These are phyloP conservation scores for Procapra przewalskii DNA, from an alignment of 2,113 vertebrate species.

Conservation along the genomic window DNA sequence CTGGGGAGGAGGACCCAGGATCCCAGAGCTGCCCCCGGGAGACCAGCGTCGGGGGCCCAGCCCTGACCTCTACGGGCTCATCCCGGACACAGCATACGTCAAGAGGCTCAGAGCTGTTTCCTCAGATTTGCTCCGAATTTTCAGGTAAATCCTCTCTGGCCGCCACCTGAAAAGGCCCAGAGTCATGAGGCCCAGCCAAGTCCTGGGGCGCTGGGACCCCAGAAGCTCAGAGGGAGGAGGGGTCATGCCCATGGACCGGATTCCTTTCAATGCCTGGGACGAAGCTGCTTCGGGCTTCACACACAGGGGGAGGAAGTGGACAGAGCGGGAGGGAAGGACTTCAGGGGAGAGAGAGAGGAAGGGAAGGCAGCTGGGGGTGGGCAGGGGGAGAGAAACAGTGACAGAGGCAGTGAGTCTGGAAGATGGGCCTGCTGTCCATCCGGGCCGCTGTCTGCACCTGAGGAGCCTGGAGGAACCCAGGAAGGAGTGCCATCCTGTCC, in stretches of 20 bases:
- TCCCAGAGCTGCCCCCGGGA: background rate
- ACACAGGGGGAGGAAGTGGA: background rate
- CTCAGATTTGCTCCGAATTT: background rate
- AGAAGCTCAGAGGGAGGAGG: no score
- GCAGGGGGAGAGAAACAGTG: background rate
- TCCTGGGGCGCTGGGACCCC: background rate
- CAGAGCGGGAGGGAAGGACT: background rate
- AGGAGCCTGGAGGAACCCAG: background rate
- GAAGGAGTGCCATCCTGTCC: background rate
- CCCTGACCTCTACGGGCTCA: background rate
- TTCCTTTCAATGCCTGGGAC: conserved; percentile 16
- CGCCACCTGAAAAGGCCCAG: background rate
- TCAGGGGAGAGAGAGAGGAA: background rate
- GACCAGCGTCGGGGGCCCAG: background rate
- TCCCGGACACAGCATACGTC: accelerated
- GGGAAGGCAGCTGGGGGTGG: background rate
- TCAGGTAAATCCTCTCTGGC: background rate
- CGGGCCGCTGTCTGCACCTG: background rate
- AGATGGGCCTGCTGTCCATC: background rate
- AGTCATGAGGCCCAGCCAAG: background rate
- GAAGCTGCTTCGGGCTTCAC: background rate
- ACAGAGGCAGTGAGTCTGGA: background rate
- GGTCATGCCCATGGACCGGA: background rate
- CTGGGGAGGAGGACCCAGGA: background rate
- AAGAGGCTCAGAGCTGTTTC: no score